Conservation (phyloP, 2,888 invertebrate species). For the Cremastinae sp. region DNA sequence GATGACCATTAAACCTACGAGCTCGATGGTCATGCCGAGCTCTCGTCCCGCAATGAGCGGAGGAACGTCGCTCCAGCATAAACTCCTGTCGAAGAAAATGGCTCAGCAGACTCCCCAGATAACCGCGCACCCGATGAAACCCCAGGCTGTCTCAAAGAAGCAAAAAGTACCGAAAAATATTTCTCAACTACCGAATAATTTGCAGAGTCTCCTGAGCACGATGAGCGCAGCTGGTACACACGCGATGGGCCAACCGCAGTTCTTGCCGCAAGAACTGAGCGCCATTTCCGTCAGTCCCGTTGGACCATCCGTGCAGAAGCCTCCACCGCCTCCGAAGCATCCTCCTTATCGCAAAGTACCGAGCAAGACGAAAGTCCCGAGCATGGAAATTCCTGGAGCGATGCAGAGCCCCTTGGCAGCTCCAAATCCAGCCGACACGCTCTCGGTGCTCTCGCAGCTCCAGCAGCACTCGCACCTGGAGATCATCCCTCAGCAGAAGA, state of each 20-base stretch:
- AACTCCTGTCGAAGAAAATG: constrained; percentile 75
- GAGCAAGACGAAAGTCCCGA: constrained; percentile 62
- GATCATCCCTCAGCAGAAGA: constrained; percentile 76
- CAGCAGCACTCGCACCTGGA: constrained; percentile 77
- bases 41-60: constrained; percentile 36
- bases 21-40: constrained; percentile 66
- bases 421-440: constrained; percentile 67
- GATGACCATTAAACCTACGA: constrained; percentile 66
- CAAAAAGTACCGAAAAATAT: constrained; percentile 62
- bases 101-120: constrained; percentile 65
- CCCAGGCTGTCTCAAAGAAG: constrained; percentile 65
- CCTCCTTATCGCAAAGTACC: constrained; percentile 60
- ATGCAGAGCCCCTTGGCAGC: constrained; percentile 61
- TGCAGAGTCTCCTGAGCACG: constrained; percentile 65
- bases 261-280: constrained; percentile 70
- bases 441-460: constrained; percentile 74
- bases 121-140: constrained; percentile 13
- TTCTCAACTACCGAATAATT: constrained; percentile 63
- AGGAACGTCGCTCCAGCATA: constrained; percentile 75
- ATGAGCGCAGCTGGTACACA: constrained; percentile 60
- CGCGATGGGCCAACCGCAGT: constrained; percentile 64
- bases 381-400: constrained; percentile 48
- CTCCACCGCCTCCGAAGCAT: constrained; percentile 57
- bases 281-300: constrained; percentile 74
- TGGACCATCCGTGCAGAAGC: constrained; percentile 56